Conservation (phyloP, 2,888 invertebrate species). For the Netelia fuscicornis region DNA sequence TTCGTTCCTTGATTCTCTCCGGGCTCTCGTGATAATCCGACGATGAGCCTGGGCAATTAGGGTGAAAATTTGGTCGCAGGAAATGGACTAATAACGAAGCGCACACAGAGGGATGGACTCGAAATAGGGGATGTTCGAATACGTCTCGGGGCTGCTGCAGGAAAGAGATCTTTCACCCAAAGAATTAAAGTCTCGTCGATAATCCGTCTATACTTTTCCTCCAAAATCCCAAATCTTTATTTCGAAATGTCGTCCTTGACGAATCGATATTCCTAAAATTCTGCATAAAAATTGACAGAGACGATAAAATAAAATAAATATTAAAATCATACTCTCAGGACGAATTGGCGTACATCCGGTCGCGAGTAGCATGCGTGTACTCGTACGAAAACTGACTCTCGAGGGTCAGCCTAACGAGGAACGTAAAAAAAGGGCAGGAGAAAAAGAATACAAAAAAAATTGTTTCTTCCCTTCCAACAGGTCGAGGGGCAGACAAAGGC, state of each 20-base stretch:
- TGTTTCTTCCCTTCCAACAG: constrained; percentile 57
- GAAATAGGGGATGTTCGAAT: constrained; percentile 50
- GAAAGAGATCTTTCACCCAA: constrained; percentile 11
- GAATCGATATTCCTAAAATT: background rate
- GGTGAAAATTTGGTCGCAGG: constrained; percentile 65
- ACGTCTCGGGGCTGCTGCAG: background rate
- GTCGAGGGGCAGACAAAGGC: constrained; percentile 55
- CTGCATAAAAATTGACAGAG: background rate
- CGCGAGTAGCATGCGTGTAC: too few species aligned
- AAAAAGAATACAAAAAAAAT: constrained; percentile 31
- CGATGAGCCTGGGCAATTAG: constrained; percentile 71
- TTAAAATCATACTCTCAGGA: constrained; percentile 7
- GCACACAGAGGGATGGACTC: constrained; percentile 17
- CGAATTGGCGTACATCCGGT: constrained; percentile 46
- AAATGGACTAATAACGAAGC: constrained; percentile 70
- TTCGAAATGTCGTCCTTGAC: too few species aligned
- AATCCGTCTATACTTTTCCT: background rate
- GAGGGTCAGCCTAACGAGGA: constrained; percentile 21
- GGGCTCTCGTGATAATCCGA: constrained; percentile 67
- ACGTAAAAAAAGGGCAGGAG: constrained; percentile 12
- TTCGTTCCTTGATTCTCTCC: constrained; percentile 33
- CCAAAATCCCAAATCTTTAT: background rate
- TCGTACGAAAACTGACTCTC: constrained; percentile 35
- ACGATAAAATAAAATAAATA: background rate
- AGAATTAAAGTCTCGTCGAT: constrained; percentile 10